Percentiles rank a stretch among this genome's conserved stretches.
Conservation (phyloP, 2,113 vertebrate genomes). For the Phocoena phocoena region DNA sequence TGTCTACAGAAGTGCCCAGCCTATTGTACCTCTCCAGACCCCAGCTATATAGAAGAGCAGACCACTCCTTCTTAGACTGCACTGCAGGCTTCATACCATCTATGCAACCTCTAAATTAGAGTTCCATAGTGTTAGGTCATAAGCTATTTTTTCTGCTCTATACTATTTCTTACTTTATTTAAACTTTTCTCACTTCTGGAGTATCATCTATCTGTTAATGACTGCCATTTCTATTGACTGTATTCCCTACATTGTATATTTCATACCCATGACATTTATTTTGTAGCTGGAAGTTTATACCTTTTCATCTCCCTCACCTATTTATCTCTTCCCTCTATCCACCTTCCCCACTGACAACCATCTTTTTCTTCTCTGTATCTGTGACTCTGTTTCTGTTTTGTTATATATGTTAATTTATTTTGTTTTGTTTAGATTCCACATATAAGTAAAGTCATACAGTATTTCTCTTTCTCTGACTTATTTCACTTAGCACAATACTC, state of each 20-base stretch:
- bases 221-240: neutral
- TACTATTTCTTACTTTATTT: neutral
- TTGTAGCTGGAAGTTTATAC: neutral
- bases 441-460: neutral
- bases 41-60: accelerated
- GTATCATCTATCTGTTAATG: neutral
- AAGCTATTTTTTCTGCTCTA: neutral
- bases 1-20: accelerated
- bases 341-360: neutral
- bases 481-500: neutral
- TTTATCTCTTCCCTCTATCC: neutral
- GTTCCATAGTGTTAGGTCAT: neutral
- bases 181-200: neutral
- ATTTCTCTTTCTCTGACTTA: neutral
- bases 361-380: neutral
- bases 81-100: neutral
- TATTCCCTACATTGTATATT: neutral
- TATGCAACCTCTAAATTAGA: neutral
- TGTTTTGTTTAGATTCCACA: neutral
- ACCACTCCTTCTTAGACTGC: neutral
- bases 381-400: neutral
- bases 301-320: neutral
- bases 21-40: accelerated
- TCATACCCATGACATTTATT: neutral
- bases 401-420: neutral